A percentile compares a stretch with the other conserved stretches of the same genome.
These are phyloP conservation scores for Orchestes rusci DNA, from an alignment of 2,888 invertebrate species.

Conservation along the genomic window DNA sequence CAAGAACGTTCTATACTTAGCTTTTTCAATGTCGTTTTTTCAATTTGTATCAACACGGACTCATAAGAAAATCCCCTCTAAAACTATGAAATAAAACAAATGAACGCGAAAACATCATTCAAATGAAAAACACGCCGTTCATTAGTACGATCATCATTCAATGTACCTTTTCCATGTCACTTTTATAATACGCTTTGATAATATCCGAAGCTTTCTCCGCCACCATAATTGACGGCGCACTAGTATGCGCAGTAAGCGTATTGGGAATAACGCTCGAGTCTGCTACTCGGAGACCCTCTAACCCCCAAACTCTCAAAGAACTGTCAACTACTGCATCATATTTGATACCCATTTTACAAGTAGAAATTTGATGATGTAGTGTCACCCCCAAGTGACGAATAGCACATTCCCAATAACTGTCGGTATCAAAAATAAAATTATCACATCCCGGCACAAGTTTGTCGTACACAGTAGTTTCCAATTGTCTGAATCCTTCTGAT, in stretches of 20 bases:
- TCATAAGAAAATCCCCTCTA: too few species aligned
- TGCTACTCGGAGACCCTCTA: slow-evolving; percentile 47
- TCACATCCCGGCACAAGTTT: slow-evolving; percentile 38
- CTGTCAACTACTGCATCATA: slow-evolving; percentile 53
- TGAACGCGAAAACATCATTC: too few species aligned
- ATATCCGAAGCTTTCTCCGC: slow-evolving; percentile 52
- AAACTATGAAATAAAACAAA: too few species aligned
- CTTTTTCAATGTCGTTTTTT: too few species aligned
- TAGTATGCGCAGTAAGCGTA: slow-evolving; percentile 48
- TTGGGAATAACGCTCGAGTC: slow-evolving; percentile 52
- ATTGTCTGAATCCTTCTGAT: slow-evolving; percentile 8
- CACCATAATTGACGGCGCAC: slow-evolving; percentile 49
- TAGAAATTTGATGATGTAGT: slow-evolving; percentile 49
- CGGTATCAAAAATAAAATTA: slow-evolving; percentile 40
- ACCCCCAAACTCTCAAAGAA: slow-evolving; percentile 47
- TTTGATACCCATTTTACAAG: slow-evolving; percentile 51
- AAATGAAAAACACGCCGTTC: too few species aligned
- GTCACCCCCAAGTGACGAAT: slow-evolving; percentile 44
- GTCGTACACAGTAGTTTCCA: slow-evolving; percentile 15
- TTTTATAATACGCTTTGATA: slow-evolving; percentile 41
- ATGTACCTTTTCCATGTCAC: neutral
- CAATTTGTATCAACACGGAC: too few species aligned
- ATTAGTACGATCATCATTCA: too few species aligned
- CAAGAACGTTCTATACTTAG: too few species aligned
- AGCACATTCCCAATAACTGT: slow-evolving; percentile 50